Evolutionary conservation across 2,888 invertebrate genomes (phyloP).

Genomic region (Amblyteles armatorius): DNA sequence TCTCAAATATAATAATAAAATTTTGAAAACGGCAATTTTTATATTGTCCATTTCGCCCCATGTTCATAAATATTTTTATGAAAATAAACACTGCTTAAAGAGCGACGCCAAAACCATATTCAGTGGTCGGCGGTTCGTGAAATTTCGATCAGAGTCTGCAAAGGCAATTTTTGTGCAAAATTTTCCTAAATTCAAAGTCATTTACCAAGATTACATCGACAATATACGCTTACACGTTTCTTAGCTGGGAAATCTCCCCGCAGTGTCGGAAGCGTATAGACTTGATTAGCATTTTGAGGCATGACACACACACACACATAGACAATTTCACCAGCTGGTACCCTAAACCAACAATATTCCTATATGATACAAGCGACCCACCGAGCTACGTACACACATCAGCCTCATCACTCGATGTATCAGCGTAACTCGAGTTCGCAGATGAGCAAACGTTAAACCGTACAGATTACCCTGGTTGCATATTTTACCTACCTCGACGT

Average conservation of each 20-base stretch:
- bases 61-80: background rate
- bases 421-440: conserved; percentile 72
- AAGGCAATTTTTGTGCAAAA: background rate
- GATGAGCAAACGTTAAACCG: conserved; percentile 73
- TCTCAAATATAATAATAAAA: background rate
- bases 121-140: background rate
- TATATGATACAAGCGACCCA: conserved; percentile 2
- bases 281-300: conserved; percentile 31
- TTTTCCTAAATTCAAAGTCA: background rate
- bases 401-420: conserved; percentile 74
- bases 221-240: background rate
- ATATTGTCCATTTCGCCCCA: too few species aligned
- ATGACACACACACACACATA: conserved; percentile 27
- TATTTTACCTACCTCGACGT: conserved; percentile 67
- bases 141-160: background rate
- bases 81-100: background rate
- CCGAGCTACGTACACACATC: conserved; percentile 14
- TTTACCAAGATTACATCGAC: background rate
- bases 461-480: conserved; percentile 73
- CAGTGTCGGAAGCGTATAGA: background rate
- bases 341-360: conserved; percentile 30
- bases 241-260: background rate
- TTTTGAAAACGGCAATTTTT: background rate
- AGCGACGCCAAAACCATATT: background rate
- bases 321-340: conserved; percentile 25